A percentile compares a stretch with the other conserved stretches of the same genome.
phyloP scores from a whole-genome alignment of 2,797 vertebrate species.

The Gymnoscopelus microlampas region DNA sequence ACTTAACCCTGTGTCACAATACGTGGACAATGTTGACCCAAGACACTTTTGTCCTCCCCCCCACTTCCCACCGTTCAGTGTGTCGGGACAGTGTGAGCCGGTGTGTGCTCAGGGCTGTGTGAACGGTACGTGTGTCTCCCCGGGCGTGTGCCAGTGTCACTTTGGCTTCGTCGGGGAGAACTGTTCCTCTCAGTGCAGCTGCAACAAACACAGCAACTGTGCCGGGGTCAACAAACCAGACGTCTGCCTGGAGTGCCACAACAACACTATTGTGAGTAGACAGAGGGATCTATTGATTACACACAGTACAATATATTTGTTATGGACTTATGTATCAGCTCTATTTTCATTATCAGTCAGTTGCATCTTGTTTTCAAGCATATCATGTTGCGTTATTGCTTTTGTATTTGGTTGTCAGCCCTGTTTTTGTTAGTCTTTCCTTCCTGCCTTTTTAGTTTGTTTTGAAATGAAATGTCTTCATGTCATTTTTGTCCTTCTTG shows the following conservation, averaged over 20 bases:
- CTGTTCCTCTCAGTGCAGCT: slow-evolving; percentile 92
- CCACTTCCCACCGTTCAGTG: slow-evolving; percentile 54
- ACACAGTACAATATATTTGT: too few species aligned
- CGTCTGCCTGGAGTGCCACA: slow-evolving; percentile 88
- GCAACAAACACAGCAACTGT: slow-evolving; percentile 94
- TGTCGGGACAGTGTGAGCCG: slow-evolving; percentile 88
- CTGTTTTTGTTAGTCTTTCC: too few species aligned
- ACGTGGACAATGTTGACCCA: not conserved
- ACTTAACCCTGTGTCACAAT: not conserved
- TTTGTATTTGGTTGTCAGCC: too few species aligned
- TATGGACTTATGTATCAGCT: too few species aligned
- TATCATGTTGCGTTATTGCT: too few species aligned
- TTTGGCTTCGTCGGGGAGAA: slow-evolving; percentile 93
- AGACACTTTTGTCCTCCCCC: not conserved
- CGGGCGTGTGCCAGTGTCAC: slow-evolving; percentile 89
- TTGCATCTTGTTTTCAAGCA: too few species aligned
- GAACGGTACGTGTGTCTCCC: slow-evolving; percentile 90
- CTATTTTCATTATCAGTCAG: too few species aligned
- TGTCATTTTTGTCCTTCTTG: not conserved
- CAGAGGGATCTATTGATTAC: too few species aligned
- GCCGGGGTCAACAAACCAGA: slow-evolving; percentile 85
- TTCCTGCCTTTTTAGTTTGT: too few species aligned
- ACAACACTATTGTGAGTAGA: slow-evolving; percentile 87
- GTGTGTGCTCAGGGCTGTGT: slow-evolving; percentile 92
- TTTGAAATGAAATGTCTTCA: not conserved